Base-by-base conservation (phyloP, 2,113 vertebrate species). In the Sarotherodon lohbergeri region DNA sequence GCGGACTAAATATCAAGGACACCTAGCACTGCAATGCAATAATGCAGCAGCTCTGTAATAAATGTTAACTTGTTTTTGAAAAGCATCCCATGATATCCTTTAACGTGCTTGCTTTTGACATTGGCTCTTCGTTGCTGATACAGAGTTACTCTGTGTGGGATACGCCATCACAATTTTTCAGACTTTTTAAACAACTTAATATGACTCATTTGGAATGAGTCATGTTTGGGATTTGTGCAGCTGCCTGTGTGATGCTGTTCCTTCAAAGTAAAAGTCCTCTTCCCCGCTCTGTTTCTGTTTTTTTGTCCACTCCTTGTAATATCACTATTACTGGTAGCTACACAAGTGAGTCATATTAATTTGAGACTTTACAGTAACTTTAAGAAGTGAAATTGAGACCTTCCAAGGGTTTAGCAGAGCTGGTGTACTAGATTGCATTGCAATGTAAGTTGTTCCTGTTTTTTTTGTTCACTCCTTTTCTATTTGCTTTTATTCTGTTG, bases 131-230 rank as follows among this genome's bases (percentile, higher is more conserved):
- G 73, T 63, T 87, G 83, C 85, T 81, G 59, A 76, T 82, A 12
- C 39, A 56, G 55, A 50, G 11, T 48, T 89, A 27, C 9, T 50
- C 59, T 88, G 81, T 83, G 89, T 91, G 88, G 73, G 73, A n/a
- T 78, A 9, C 10, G 3, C 46, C 27, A 52, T 78, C 73, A 9
- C 27, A 32, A 52, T 68, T 83, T 52, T 61, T 36, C 52, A 29
- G 27, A 90, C 46, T 81, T 89, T 68, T 86, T 52, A 24, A 86
- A 86, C 56, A 86, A 86, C 79, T 88, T 90, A 50, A 68, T 16
- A 41, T 89, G 83, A 90, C 87, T 94, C 89, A 90, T 80, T 82
- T 87, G 34, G 57, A 34, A 83, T 93, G 89, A 93, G 86, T 92
- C 83, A 89, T 81, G 43, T 52, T 68, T 85, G 29, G 73, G 82